Evolutionary conservation across 2,888 invertebrate genomes (phyloP), one percentile per base, ranked within the genome.

Genomic region (Epinotia nisella): DNA sequence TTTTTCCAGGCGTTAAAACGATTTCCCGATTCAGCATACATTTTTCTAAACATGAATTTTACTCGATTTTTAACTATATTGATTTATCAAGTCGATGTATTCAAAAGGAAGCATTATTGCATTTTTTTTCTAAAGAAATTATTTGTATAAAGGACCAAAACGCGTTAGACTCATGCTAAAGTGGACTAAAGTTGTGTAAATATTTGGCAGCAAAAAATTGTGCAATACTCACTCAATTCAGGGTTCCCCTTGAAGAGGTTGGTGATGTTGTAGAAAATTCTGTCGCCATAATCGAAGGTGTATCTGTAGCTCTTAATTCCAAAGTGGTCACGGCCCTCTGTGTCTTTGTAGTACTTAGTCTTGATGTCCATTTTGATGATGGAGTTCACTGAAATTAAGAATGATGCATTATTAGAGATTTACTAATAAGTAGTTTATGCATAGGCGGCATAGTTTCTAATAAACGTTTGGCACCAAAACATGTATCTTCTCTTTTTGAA

Each of bases 221-320:
- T 24, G 19, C 49, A 15, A 62, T 78, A 88, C 92, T 86, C 79
- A 93, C 93, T 93, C 67, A 93, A 80, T 84, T 93, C 93, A 69
- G 92, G 87, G 76, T 93, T 93, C 73, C 93, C 93, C 79, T 93
- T 93, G 82, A 93, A 93, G 58, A 93, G 83, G 75, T 93, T 93
- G 61, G 84, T 87, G 77, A 93, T 93, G 65, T 90, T 91, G 77
- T 93, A 93, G 78, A 88, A 83, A 70, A 93, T 92, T 76, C 89
- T 87, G 76, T 93, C 93, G 19, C 93, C 93, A 69, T 93, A 93
- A 77, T 93, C 92, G 73, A 93, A 93, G 39, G 83, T 85, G 78
- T 89, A 93, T 75, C 86, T 89, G 80, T 92, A 93, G 79, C 83
- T 92, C 68, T 90, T 93, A 79, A 93, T 92, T 7, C 93, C 93